Base-by-base conservation (phyloP, 2,113 vertebrate species). In the Pithys albifrons region DNA sequence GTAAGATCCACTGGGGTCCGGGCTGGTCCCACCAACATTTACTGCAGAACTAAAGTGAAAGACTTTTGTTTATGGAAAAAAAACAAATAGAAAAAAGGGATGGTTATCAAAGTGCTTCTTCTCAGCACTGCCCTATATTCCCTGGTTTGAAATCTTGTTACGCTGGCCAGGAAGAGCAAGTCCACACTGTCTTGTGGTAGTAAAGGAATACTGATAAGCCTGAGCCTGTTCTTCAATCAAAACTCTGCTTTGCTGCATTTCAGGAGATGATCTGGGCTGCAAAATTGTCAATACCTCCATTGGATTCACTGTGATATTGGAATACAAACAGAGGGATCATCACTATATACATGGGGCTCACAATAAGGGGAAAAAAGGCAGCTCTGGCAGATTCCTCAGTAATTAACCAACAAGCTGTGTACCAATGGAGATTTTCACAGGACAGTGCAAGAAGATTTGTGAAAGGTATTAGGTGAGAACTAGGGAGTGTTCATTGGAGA, bases 391-490 rank as follows among this genome's bases (percentile, higher is more conserved):
- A 49, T 12, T 76, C 7, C 20, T 70, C 31, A 58, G 33, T 41
- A 39, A 71, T 75, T 41, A 29, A 6, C 37, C 37, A 49, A 41
- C 4, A 61, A 81, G 61, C 4, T 69, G 17, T 27, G 9, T 31
- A 45, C 18, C 24, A 7, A 0, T 29, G 25, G 31, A 77, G 43
- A 52, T 67, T 71, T 76, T 85, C 52, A 74, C 7, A 55, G 22
- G 29, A 11, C 6, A 23, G 7, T 48, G 48, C 27, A 55, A 71
- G 71, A 15, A 0, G 0, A 11, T 62, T 91, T 10, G 23, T 54
- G 54, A 33, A 46, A 66, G 27, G 9, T 9, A 29, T 0, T 4
- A 19, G 41, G 16, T 52, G 67, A 78, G 41, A 71, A 35, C 1
- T 43, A 51, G 64, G 17, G 4, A 22, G 8, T 16, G 12, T 6